Evolutionary conservation across 2,888 invertebrate species (phyloP).

Genomic region (Hololepta plana): DNA sequence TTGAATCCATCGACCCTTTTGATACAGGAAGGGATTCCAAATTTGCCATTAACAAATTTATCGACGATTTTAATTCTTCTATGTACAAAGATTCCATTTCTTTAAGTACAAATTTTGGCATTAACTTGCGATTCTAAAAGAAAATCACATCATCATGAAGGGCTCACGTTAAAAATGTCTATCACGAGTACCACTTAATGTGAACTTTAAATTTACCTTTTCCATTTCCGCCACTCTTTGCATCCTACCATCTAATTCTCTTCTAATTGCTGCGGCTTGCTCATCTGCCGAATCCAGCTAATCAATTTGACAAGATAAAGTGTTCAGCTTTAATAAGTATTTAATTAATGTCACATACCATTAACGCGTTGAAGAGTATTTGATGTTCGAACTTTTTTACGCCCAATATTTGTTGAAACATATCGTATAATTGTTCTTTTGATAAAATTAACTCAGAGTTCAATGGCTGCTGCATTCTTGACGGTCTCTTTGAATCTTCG

Average conservation of each 20-base stretch:
- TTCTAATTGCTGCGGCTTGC: constrained; percentile 96
- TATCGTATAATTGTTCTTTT: constrained; percentile 98
- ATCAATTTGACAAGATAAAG: constrained; percentile 1
- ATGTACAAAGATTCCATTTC: constrained; percentile 99
- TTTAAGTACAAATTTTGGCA: constrained; percentile 99
- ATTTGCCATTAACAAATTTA: constrained; percentile 96
- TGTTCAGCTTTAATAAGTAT: background rate
- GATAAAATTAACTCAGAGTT: constrained; percentile 90
- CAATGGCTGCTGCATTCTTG: constrained; percentile 69
- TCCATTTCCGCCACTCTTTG: constrained; percentile 96
- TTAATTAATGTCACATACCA: constrained; percentile 47
- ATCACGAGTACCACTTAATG: constrained; percentile 1
- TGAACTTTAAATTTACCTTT: constrained; percentile 39
- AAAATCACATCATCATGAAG: constrained; percentile 6
- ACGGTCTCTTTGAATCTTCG: constrained; percentile 73
- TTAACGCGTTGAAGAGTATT: constrained; percentile 92
- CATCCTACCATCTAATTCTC: constrained; percentile 95
- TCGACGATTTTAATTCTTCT: constrained; percentile 94
- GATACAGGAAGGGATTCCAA: constrained; percentile 97
- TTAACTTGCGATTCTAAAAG: constrained; percentile 77
- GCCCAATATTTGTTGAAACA: constrained; percentile 97
- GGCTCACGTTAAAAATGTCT: background rate
- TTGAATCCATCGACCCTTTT: constrained; percentile 93
- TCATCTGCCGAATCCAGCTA: constrained; percentile 98
- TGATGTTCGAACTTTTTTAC: constrained; percentile 99